Evolutionary conservation across 2,113 vertebrate genomes (phyloP), one percentile per base, ranked within the genome.

Genomic region (Echinops telfairi): DNA sequence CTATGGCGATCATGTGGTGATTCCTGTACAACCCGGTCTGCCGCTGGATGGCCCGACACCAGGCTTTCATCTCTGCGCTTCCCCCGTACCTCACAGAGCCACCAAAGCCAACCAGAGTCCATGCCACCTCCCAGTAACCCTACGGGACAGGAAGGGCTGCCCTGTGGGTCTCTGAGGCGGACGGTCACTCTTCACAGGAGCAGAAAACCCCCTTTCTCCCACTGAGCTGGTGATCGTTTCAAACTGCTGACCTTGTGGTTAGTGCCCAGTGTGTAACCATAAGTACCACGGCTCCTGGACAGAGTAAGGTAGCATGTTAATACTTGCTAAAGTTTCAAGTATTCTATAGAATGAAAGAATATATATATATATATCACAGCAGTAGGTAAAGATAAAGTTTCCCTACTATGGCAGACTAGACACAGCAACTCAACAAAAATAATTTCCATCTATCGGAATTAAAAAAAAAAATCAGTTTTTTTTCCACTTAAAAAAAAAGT

Each of bases 271-370:
- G 47, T 8, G 47, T 53, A 14, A 14, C 47, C 47, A 53, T 53
- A 53, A 2, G 47, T 10, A 53, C 47, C 47, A 53, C 47, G 47
- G 9, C 47, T 53, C 47, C 47, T 62, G 60, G 47, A 77, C 4
- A 66, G 22, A 83, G 71, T 38, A 57, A 29, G 40, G 16, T 64
- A 57, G 47, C 75, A 23, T 77, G 60, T 47, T 60, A 93, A 38
- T 33, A 70, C 57, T 57, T 81, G 20, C 66, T 89, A 47, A 60
- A 40, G 82, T 60, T 62, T 66, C 25, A 66, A 66, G 64, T 25
- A 58, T 36, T 86, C 71, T 73, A 12, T 87, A 81, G 57, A 89
- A 94, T 43, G 82, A 86, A 62, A 66, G 64, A 66, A 5, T 66
- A 10, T 64, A 23, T 7, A 4, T 64, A 22, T 66, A 40, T 58